Conservation (phyloP, 2,113 vertebrate genomes). For the Pampusana beccarii region DNA sequence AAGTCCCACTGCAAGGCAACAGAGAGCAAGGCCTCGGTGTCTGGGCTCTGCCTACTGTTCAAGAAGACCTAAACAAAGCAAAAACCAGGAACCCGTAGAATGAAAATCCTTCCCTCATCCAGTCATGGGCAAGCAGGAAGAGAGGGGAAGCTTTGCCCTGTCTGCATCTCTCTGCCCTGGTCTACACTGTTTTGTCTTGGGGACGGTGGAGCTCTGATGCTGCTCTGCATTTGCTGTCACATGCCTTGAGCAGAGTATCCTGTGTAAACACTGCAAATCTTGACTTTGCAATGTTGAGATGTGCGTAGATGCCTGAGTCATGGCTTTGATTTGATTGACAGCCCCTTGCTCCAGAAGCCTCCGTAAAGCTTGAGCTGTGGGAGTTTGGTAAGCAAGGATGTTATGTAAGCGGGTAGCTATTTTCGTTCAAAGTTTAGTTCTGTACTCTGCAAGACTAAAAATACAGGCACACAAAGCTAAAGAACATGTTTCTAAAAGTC, state of each 20-base stretch:
- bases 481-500: conserved; percentile 55
- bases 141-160: background rate
- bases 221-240: background rate
- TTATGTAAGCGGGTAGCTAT: conserved; percentile 74
- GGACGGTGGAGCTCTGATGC: fast-evolving
- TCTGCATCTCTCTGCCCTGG: background rate
- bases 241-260: background rate
- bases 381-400: conserved; percentile 38
- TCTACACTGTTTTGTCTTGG: background rate
- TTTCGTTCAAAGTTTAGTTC: conserved; percentile 69
- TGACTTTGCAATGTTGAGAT: background rate
- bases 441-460: conserved; percentile 59
- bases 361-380: background rate
- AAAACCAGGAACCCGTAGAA: background rate
- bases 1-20: background rate
- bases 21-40: background rate
- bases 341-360: conserved; percentile 19
- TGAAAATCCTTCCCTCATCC: background rate
- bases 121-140: background rate
- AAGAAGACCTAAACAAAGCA: background rate
- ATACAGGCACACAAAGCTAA: conserved; percentile 65
- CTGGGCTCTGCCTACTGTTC: background rate
- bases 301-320: background rate
- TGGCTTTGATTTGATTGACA: background rate
- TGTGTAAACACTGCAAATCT: background rate